These are phyloP conservation scores for Magallana nippona DNA, from an alignment of 2,888 invertebrate species.

Conservation along the genomic window DNA sequence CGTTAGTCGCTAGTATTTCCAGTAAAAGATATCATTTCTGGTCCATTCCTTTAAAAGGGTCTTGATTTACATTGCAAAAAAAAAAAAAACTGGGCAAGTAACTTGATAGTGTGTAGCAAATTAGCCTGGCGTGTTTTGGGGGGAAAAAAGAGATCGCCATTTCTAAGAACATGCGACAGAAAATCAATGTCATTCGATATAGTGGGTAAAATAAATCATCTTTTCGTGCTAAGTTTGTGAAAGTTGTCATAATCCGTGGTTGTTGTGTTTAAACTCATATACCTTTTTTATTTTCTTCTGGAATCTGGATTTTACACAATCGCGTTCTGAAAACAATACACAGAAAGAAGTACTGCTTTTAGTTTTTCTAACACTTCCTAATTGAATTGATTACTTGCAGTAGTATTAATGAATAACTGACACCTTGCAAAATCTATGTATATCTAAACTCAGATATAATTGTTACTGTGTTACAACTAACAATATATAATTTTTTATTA, in stretches of 20 bases:
- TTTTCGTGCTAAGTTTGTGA: slow-evolving; percentile 25
- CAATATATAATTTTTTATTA: no score
- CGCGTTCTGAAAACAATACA: no score
- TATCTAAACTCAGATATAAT: no score
- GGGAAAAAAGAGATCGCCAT: not conserved
- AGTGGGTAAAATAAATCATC: slow-evolving; percentile 25
- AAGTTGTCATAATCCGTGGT: slow-evolving; percentile 17
- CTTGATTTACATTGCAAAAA: slow-evolving; percentile 20
- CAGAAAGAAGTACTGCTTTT: no score
- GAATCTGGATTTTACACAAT: no score
- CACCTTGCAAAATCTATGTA: no score
- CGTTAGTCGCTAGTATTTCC: slow-evolving; percentile 23
- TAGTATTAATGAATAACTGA: no score
- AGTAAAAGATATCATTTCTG: slow-evolving; percentile 25
- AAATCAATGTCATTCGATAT: slow-evolving; percentile 27
- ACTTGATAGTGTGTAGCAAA: slow-evolving; percentile 27
- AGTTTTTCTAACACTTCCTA: no score
- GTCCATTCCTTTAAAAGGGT: slow-evolving; percentile 30
- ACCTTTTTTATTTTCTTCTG: not conserved
- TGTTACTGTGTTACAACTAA: no score
- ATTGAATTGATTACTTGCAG: no score
- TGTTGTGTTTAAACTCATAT: not conserved
- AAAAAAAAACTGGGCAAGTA: not conserved
- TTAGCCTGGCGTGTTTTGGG: slow-evolving; percentile 24
- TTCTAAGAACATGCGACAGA: slow-evolving; percentile 4